These are phyloP conservation scores for Papilio elwesi DNA, from an alignment of 2,888 invertebrate species.

Conservation along the genomic window DNA sequence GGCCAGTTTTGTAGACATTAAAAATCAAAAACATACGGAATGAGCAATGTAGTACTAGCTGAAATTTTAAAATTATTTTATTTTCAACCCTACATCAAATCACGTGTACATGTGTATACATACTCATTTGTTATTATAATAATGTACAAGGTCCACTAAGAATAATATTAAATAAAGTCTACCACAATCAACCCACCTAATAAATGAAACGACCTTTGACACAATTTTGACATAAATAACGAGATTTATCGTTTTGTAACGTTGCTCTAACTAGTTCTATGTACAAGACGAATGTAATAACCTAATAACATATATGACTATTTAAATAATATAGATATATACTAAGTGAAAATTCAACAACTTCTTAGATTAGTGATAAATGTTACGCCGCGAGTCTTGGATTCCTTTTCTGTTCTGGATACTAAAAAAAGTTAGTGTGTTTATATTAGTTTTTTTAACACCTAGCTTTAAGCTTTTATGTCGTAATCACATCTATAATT, in stretches of 20 bases:
- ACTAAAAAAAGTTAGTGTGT: too few relatives aligned
- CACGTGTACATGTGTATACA: not conserved
- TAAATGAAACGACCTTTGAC: conserved; percentile 9
- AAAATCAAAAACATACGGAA: too few relatives aligned
- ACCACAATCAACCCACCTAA: not conserved
- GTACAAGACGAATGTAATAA: not conserved
- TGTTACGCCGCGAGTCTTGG: not conserved
- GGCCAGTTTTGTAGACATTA: too few relatives aligned
- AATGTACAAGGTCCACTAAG: not conserved
- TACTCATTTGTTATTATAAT: not conserved
- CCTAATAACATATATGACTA: not conserved
- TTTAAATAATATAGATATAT: not conserved
- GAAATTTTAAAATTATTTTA: too few relatives aligned
- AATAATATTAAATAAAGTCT: not conserved
- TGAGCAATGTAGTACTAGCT: too few relatives aligned
- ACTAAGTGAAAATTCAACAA: not conserved
- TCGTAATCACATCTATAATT: too few relatives aligned
- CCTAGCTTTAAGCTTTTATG: too few relatives aligned
- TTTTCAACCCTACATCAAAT: not conserved
- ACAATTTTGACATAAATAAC: not conserved
- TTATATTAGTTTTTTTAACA: too few relatives aligned
- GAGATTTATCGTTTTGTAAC: not conserved
- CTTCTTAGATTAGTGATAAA: not conserved
- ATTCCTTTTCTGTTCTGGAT: not conserved
- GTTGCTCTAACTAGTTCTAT: not conserved